A percentile compares a stretch with the other conserved stretches of the same genome.
These are phyloP conservation scores for Palaemon carinicauda DNA, from an alignment of 1,140 invertebrate genomes.

Conservation along the genomic window DNA sequence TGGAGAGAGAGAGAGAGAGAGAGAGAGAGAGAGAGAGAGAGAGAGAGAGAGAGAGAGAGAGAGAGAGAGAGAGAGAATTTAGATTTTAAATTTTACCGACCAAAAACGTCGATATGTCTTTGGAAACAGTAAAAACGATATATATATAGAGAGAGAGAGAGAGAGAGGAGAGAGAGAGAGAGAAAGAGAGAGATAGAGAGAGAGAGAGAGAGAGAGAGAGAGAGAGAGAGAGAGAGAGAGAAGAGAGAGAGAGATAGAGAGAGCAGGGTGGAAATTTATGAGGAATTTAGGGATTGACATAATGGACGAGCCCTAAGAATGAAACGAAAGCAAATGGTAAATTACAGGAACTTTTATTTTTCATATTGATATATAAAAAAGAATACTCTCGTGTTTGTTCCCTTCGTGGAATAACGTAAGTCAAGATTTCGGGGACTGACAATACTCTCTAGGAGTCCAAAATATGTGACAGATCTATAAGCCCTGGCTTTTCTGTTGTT, in stretches of 20 bases:
- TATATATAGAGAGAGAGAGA: background rate
- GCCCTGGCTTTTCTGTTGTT: too few relatives aligned
- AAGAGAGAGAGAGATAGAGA: background rate
- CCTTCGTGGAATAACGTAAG: too few relatives aligned
- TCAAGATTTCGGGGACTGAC: too few relatives aligned
- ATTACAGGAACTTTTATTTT: too few relatives aligned
- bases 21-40: background rate
- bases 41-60: conserved; percentile 6
- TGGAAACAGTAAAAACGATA: background rate
- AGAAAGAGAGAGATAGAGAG: background rate
- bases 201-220: background rate
- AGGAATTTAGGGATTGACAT: too few relatives aligned
- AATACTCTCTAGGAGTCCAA: too few relatives aligned
- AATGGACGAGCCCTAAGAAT: too few relatives aligned
- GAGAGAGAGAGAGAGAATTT: background rate
- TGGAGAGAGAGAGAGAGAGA: background rate
- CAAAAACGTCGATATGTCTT: background rate
- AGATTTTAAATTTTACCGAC: background rate
- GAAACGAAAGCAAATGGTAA: too few relatives aligned
- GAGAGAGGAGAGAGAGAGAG: background rate
- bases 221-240: background rate
- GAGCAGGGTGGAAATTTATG: background rate
- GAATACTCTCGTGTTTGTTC: too few relatives aligned
- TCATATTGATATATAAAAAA: too few relatives aligned
- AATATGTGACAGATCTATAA: too few relatives aligned